Percentiles rank a stretch among this genome's conserved stretches.
Conservation (phyloP, 1,140 invertebrate genomes). For the Paraescarpia echinospica region DNA sequence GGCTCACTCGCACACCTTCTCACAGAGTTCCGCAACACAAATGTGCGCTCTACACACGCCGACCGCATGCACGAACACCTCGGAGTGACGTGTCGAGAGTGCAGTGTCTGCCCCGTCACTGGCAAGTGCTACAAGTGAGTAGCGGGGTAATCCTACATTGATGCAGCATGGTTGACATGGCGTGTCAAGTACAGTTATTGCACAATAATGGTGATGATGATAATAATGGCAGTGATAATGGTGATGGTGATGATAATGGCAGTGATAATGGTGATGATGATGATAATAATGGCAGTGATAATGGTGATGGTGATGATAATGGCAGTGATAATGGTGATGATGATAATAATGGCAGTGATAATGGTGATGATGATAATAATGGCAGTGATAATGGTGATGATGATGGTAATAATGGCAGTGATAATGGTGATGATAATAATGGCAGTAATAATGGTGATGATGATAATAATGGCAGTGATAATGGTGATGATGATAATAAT, state of each 20-base stretch:
- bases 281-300: no score
- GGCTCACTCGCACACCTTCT: constrained; percentile 52
- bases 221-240: no score
- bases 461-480: background rate
- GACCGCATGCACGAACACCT: constrained; percentile 46
- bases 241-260: no score
- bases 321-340: no score
- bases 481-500: background rate
- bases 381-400: background rate
- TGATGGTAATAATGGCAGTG: background rate
- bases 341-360: no score
- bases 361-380: no score
- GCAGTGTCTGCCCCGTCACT: constrained; percentile 49
- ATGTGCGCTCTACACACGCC: constrained; percentile 27
- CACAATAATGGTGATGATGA: background rate
- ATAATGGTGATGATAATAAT: no score
- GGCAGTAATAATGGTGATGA: background rate
- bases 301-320: no score
- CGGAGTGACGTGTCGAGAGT: constrained; percentile 47
- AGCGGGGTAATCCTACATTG: background rate
- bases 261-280: no score
- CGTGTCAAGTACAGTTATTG: background rate
- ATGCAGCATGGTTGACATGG: background rate
- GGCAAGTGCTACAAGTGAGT: constrained; percentile 59
- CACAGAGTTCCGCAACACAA: constrained; percentile 49